phyloP scores from a whole-genome alignment of 2,888 invertebrate species.

The Corbicula japonica region DNA sequence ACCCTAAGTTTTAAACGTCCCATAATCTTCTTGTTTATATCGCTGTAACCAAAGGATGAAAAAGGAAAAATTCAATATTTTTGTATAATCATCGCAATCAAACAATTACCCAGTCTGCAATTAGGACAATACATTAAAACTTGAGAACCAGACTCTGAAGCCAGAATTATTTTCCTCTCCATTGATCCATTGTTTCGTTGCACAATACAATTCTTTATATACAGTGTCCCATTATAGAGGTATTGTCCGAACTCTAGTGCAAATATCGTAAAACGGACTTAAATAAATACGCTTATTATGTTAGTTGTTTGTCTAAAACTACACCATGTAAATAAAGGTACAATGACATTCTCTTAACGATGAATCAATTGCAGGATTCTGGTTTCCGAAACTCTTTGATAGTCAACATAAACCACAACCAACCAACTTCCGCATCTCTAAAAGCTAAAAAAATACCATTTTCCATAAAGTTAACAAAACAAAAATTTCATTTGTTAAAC shows the following conservation, averaged over 20 bases:
- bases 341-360: slow-evolving; percentile 48
- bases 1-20: not conserved
- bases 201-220: slow-evolving; percentile 62
- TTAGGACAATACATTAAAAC: slow-evolving; percentile 45
- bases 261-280: slow-evolving; percentile 59
- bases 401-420: not conserved
- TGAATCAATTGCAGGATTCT: slow-evolving; percentile 53
- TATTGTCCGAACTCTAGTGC: slow-evolving; percentile 58
- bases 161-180: slow-evolving; percentile 45
- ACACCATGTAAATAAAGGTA: slow-evolving; percentile 51
- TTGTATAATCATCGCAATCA: slow-evolving; percentile 43
- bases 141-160: slow-evolving; percentile 52
- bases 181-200: slow-evolving; percentile 57
- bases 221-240: slow-evolving; percentile 51
- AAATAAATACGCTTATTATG: slow-evolving; percentile 59
- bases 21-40: slow-evolving; percentile 7
- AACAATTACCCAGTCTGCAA: slow-evolving; percentile 57
- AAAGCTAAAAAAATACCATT: slow-evolving; percentile 27
- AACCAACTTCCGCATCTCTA: slow-evolving; percentile 25
- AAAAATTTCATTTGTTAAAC: too few species aligned
- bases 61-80: slow-evolving; percentile 40
- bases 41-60: slow-evolving; percentile 2
- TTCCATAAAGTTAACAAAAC: too few species aligned
- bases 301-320: slow-evolving; percentile 58
- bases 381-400: slow-evolving; percentile 33